phyloP scores from a whole-genome alignment of 1,140 invertebrate species.

The Drosophila nebulosa region DNA sequence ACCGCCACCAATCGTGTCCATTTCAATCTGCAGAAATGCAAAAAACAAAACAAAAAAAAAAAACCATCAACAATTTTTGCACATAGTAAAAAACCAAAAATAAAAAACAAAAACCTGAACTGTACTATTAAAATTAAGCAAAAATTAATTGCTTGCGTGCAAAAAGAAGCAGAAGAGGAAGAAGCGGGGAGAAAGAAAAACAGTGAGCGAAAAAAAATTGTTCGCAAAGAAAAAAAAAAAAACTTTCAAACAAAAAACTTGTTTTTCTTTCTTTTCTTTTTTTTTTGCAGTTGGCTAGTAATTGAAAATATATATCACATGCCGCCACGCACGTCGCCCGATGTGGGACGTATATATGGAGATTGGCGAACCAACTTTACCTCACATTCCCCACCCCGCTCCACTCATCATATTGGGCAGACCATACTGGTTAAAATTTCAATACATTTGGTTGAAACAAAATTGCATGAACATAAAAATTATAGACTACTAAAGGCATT shows the following conservation, averaged over 20 bases:
- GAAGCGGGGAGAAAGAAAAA: not conserved
- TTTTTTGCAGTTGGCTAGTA: slow-evolving; percentile 49
- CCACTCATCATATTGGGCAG: slow-evolving; percentile 1
- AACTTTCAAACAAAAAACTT: slow-evolving; percentile 34
- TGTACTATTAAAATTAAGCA: slow-evolving; percentile 59
- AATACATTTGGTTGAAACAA: not conserved
- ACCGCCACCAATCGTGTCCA: not conserved
- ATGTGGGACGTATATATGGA: slow-evolving; percentile 45
- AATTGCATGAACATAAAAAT: not conserved
- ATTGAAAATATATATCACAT: slow-evolving; percentile 69
- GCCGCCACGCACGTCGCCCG: slow-evolving; percentile 49
- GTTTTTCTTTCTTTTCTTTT: slow-evolving; percentile 15
- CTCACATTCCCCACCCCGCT: not conserved
- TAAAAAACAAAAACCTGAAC: slow-evolving; percentile 26
- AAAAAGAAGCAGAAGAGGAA: no score
- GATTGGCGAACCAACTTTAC: slow-evolving; percentile 30
- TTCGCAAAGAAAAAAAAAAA: not conserved
- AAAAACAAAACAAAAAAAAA: no score
- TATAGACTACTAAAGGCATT: not conserved
- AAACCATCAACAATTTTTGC: not conserved
- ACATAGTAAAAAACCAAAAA: slow-evolving; percentile 9
- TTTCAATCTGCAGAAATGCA: slow-evolving; percentile 46
- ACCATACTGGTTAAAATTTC: not conserved
- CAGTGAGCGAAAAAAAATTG: slow-evolving; percentile 19
- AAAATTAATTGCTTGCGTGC: slow-evolving; percentile 59